Base-by-base conservation (phyloP, 2,888 invertebrate genomes). In the Spicauda simplicius region DNA sequence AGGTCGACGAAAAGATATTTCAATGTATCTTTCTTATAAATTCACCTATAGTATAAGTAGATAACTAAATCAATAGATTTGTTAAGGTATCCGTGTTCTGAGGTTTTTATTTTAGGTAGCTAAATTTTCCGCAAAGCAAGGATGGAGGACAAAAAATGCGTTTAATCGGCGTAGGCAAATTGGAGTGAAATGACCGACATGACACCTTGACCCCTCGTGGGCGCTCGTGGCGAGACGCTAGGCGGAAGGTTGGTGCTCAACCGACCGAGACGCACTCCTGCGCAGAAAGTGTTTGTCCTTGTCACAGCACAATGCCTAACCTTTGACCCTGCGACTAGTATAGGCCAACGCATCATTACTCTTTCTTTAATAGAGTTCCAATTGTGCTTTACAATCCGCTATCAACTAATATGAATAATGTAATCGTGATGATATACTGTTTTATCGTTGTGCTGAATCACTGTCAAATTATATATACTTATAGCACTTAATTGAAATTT, bases 251-350 rank as follows among this genome's bases (percentile, higher is more conserved):
- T 81, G 76, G 83, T 77, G 89, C 69, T 77, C 88, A 78, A 74
- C 80, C 88, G 81, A 85, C 83, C 88, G 86, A 75, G 83, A 85
- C 88, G 81, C 71, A 70, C 70, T 77, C 90, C 89, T 89, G 90
- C 90, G 90, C 89, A 90, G 91, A 91, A 90, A 91, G 87, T 82
- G 87, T 84, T 82, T 88, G 92, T 91, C 91, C 91, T 93, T 92
- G 91, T 76, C 76, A 77, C 76, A 74, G 73, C 74, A 80, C 79
- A 80, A 79, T 80, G 76, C 70, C 56, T 75, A 71, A 78, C 78
- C 77, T 78, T 85, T 89, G 80, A 75, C 88, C 87, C 84, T 88
- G 80, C 82, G 79, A 80, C 71, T 77, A 80, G n/a, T 45, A 61
- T 55, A 57, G 55, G 60, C 41, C 60, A 61, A 56, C 60, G 66